These are phyloP conservation scores for Microtus ochrogaster DNA, from an alignment of 2,113 vertebrate species.

Conservation along the genomic window DNA sequence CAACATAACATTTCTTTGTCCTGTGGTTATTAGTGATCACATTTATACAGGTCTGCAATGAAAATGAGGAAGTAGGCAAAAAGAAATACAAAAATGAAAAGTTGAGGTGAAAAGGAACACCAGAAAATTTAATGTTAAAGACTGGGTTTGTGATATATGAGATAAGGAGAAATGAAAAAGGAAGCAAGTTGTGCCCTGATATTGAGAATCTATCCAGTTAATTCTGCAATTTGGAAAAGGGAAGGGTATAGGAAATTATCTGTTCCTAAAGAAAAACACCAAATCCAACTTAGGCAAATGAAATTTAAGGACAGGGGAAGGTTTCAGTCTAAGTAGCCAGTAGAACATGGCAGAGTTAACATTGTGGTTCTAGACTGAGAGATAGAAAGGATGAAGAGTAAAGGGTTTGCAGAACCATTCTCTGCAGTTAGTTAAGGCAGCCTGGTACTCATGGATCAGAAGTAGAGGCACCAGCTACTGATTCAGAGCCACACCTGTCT, in stretches of 20 bases:
- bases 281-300: neutral
- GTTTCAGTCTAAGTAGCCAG: neutral
- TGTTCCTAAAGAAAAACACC: neutral
- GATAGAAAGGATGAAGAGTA: neutral
- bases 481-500: neutral
- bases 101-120: neutral
- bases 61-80: neutral
- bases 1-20: neutral
- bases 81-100: neutral
- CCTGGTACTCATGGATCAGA: neutral
- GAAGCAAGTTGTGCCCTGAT: neutral
- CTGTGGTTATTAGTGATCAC: neutral
- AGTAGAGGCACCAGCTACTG: neutral
- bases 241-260: neutral
- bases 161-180: neutral
- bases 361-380: neutral
- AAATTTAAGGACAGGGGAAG: neutral
- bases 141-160: neutral
- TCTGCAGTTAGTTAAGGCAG: neutral
- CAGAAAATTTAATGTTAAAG: neutral
- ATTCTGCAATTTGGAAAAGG: neutral
- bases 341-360: neutral
- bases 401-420: neutral
- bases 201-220: neutral
- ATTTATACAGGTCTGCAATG: neutral